phyloP scores from a whole-genome alignment of 64 coral and sea anemone species.

The Montipora capricornis region DNA sequence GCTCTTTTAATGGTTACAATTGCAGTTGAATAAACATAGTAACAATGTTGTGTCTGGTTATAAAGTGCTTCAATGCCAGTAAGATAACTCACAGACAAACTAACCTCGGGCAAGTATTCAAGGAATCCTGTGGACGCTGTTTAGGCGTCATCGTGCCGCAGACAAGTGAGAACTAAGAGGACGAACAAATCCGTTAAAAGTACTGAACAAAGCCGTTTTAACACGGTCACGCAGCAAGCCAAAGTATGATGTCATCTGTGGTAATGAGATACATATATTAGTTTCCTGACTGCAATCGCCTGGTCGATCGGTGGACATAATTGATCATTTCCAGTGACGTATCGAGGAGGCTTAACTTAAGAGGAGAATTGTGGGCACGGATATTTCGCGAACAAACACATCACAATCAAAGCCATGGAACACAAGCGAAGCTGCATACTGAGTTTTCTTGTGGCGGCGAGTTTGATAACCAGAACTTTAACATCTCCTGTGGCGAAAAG shows the following conservation, averaged over 20 bases:
- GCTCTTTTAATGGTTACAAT: not conserved
- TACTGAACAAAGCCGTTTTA: not conserved
- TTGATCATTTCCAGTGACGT: constrained; percentile 43
- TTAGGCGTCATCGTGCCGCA: not conserved
- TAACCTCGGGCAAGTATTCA: not conserved
- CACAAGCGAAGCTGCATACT: not conserved
- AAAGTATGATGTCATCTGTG: not conserved
- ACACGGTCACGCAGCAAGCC: not conserved
- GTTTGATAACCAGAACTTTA: constrained; percentile 12
- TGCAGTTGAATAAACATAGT: not conserved
- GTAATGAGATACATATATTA: constrained; percentile 17
- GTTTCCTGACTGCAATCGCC: constrained; percentile 52
- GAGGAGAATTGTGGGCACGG: constrained; percentile 15
- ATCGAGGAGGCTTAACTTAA: constrained; percentile 11
- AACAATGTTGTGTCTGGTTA: not conserved
- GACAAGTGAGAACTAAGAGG: not conserved
- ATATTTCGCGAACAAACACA: constrained; percentile 12
- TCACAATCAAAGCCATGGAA: not conserved
- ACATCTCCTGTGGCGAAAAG: constrained; percentile 7
- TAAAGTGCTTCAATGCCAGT: not conserved
- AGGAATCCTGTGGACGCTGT: not conserved
- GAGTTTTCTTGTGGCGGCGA: not conserved
- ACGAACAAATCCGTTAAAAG: not conserved
- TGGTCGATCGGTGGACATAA: not conserved
- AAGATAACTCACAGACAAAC: not conserved